phyloP scores from a whole-genome alignment of 2,888 invertebrate genomes.

The Scaptomyza cyrtandrae region DNA sequence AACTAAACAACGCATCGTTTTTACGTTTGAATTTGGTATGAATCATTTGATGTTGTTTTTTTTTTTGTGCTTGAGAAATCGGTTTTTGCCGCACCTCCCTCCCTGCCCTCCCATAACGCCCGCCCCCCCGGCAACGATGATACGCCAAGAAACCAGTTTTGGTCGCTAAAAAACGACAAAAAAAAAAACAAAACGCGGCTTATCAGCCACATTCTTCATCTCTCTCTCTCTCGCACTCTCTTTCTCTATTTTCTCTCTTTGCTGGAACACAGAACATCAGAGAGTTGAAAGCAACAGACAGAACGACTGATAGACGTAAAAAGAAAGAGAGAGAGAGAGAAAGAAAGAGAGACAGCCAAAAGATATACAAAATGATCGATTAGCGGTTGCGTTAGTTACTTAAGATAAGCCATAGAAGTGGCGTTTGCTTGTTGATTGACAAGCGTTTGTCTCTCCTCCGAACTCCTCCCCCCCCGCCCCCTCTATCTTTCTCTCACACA shows the following conservation, averaged over 20 bases:
- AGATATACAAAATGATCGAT: conserved; percentile 57
- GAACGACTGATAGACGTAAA: conserved; percentile 1
- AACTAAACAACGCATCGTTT: conserved; percentile 65
- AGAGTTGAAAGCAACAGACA: not conserved
- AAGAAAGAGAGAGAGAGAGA: conserved; percentile 7
- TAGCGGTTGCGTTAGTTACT: conserved; percentile 60
- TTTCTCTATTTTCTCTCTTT: not conserved
- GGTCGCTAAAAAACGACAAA: too few species aligned
- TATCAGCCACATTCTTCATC: conserved; percentile 49
- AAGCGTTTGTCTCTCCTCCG: conserved; percentile 17
- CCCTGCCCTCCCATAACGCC: not conserved
- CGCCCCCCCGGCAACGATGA: not conserved
- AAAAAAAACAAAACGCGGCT: too few species aligned
- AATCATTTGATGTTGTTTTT: conserved; percentile 48
- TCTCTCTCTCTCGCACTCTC: conserved; percentile 11
- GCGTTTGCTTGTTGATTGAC: conserved; percentile 65
- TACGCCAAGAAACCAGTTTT: conserved; percentile 43
- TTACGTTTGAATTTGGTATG: conserved; percentile 68
- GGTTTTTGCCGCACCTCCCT: conserved; percentile 22
- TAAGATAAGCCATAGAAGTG: conserved; percentile 68
- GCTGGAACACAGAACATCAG: conserved; percentile 7
- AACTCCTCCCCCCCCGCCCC: not conserved
- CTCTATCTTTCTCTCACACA: not conserved
- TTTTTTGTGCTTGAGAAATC: conserved; percentile 46
- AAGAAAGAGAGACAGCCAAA: conserved; percentile 19